These are phyloP conservation scores for Trachelus stipa DNA, from an alignment of 2,888 invertebrate genomes.

Conservation along the genomic window DNA sequence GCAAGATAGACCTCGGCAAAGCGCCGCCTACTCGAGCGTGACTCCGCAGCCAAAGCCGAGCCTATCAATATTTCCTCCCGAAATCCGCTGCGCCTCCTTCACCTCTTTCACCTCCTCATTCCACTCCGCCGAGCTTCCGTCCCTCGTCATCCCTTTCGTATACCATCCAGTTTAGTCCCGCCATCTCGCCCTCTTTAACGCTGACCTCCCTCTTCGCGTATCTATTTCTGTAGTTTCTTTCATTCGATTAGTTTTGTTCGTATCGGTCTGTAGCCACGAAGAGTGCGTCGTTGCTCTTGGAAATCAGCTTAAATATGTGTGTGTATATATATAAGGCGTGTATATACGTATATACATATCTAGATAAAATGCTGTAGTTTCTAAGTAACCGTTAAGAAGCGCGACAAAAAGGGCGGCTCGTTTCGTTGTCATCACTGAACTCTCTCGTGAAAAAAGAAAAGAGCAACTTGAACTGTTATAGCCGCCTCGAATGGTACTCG, in stretches of 20 bases:
- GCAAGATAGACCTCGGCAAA: slow-evolving; percentile 56
- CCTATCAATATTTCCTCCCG: slow-evolving; percentile 65
- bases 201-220: slow-evolving; percentile 5
- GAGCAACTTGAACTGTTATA: not conserved
- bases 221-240: slow-evolving; percentile 1
- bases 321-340: too few relatives aligned
- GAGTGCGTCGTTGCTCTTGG: not conserved
- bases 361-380: not conserved
- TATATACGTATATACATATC: too few relatives aligned
- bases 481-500: not conserved
- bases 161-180: slow-evolving; percentile 20
- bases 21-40: slow-evolving; percentile 64
- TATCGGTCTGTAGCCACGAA: not conserved
- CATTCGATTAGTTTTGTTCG: not conserved
- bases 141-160: slow-evolving; percentile 18
- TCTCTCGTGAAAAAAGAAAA: not conserved
- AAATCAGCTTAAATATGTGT: too few relatives aligned
- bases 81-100: slow-evolving; percentile 45
- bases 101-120: slow-evolving; percentile 18
- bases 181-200: slow-evolving; percentile 9
- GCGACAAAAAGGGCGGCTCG: not conserved
- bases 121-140: not conserved
- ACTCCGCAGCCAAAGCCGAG: slow-evolving; percentile 64
- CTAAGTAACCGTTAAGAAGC: not conserved
- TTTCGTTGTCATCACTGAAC: not conserved